phyloP scores from a whole-genome alignment of 1,140 invertebrate genomes.

The Agrilus planipennis region DNA sequence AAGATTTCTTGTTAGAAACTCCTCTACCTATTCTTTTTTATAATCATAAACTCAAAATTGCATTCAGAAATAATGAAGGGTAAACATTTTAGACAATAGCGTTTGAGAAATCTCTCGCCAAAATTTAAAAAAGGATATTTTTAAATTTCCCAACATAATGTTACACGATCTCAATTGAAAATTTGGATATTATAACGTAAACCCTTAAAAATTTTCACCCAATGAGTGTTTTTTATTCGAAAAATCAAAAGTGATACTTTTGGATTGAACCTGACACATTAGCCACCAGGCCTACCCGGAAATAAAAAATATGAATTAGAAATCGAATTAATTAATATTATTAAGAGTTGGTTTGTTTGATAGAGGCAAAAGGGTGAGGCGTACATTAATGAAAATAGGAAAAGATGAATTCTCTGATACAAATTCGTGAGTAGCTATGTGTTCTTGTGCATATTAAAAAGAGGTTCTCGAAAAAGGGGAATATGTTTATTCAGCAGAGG shows the following conservation, averaged over 20 bases:
- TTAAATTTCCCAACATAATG: neutral
- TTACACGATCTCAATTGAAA: neutral
- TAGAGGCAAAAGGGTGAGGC: neutral
- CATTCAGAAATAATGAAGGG: conserved; percentile 7
- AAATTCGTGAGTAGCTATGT: neutral
- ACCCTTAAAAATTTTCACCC: neutral
- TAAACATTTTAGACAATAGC: neutral
- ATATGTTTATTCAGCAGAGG: too few species aligned
- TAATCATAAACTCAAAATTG: conserved; percentile 3
- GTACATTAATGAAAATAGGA: too few species aligned
- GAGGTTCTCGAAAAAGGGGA: too few species aligned
- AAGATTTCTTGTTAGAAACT: too few species aligned
- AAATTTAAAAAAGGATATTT: neutral
- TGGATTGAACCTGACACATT: neutral
- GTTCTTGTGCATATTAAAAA: too few species aligned
- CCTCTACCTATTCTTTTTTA: too few species aligned
- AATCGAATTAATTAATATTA: neutral
- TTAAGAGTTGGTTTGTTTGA: neutral
- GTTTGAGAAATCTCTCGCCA: neutral
- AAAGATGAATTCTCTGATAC: too few species aligned
- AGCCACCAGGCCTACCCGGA: neutral
- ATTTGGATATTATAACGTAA: neutral
- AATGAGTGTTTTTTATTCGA: neutral
- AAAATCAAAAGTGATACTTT: neutral
- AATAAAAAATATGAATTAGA: neutral